These are phyloP conservation scores for Anarhynchus alexandrinus DNA, from an alignment of 2,113 vertebrate genomes.

Conservation along the genomic window DNA sequence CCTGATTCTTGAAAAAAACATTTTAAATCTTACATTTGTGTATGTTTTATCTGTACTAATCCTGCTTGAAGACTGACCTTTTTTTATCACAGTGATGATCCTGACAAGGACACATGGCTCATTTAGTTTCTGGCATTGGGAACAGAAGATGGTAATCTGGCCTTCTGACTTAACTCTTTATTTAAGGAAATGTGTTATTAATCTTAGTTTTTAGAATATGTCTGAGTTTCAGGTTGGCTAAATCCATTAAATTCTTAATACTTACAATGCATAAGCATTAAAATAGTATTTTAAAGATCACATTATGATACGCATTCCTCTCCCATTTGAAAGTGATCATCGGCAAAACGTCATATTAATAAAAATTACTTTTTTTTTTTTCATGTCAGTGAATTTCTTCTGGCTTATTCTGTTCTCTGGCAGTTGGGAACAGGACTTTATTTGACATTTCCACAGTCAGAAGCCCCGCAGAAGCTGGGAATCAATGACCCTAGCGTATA, in stretches of 20 bases:
- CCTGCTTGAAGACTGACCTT: background rate
- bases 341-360: background rate
- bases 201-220: background rate
- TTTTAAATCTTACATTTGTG: background rate
- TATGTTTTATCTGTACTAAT: background rate
- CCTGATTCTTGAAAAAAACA: background rate
- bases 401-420: background rate
- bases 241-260: background rate
- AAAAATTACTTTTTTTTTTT: background rate
- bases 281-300: background rate
- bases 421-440: background rate
- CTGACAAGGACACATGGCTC: background rate
- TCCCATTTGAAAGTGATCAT: background rate
- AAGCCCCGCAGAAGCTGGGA: background rate
- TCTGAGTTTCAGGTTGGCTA: background rate
- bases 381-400: background rate
- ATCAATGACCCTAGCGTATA: background rate
- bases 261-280: background rate
- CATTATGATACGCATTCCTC: background rate
- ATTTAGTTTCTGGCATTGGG: background rate
- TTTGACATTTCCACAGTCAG: background rate
- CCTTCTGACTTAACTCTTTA: background rate
- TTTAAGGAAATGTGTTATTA: background rate
- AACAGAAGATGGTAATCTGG: background rate
- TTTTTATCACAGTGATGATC: background rate